Evolutionary conservation across 1,140 invertebrate genomes (phyloP).

Genomic region (Heliconius hermathena): DNA sequence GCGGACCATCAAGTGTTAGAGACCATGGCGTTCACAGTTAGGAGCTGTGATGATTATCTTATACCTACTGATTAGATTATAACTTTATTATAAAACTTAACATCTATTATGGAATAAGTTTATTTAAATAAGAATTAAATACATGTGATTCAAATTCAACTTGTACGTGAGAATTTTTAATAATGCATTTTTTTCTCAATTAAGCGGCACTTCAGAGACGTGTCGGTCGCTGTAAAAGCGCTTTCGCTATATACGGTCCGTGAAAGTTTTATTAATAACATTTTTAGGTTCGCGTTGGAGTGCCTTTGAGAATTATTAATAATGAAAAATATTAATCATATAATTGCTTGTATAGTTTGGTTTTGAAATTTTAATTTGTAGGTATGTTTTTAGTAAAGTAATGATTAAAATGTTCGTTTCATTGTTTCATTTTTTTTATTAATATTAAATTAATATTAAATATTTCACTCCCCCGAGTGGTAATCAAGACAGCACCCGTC

Average conservation of each 20-base stretch:
- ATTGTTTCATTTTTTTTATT: too few species aligned
- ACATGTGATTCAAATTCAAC: neutral
- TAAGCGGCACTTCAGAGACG: slow-evolving; percentile 4
- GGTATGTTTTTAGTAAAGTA: too few species aligned
- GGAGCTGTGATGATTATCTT: too few species aligned
- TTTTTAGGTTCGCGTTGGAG: neutral
- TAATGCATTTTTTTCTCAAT: slow-evolving; percentile 10
- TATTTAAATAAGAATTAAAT: neutral
- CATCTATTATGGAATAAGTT: too few species aligned
- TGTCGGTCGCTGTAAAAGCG: neutral
- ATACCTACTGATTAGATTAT: too few species aligned
- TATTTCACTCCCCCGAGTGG: too few species aligned
- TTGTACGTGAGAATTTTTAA: slow-evolving; percentile 4
- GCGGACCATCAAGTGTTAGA: too few species aligned
- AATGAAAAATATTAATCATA: neutral
- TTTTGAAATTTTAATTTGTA: neutral
- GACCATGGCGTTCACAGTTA: too few species aligned
- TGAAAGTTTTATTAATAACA: slow-evolving; percentile 7
- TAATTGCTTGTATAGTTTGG: neutral
- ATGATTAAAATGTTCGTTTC: too few species aligned
- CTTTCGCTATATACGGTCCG: neutral
- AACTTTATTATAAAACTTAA: too few species aligned
- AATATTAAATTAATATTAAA: too few species aligned
- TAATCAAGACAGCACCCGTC: too few species aligned
- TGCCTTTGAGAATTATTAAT: neutral